Conservation (phyloP, 2,888 invertebrate species). For the Cosmopolites sordidus region DNA sequence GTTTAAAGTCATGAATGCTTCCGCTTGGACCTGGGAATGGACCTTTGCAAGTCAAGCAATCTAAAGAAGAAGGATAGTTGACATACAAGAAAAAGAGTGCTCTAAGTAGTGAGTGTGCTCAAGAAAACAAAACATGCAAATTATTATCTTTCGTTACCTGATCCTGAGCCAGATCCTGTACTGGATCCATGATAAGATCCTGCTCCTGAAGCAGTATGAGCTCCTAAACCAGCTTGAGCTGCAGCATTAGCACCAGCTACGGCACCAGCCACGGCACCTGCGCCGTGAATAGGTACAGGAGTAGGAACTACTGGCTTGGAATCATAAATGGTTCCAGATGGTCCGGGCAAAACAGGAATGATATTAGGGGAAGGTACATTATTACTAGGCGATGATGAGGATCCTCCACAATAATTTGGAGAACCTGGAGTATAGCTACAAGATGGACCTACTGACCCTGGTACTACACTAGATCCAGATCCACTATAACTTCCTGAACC, state of each 20-base stretch:
- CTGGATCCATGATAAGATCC: background rate
- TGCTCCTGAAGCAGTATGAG: background rate
- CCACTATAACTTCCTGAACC: background rate
- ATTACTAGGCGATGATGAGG: background rate
- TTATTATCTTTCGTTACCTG: no score
- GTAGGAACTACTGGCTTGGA: slow-evolving; percentile 25
- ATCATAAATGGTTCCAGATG: slow-evolving; percentile 29
- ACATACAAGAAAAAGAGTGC: no score
- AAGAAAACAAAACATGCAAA: no score
- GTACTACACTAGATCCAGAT: background rate
- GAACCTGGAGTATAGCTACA: slow-evolving; percentile 16
- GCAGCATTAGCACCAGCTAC: slow-evolving; percentile 1
- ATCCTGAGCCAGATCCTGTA: background rate
- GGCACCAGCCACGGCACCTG: slow-evolving; percentile 2
- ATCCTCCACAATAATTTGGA: background rate
- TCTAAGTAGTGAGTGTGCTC: no score
- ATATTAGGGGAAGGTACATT: background rate
- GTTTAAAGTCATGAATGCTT: slow-evolving; percentile 30
- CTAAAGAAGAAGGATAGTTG: background rate
- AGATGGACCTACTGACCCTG: slow-evolving; percentile 8
- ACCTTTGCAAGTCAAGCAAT: slow-evolving; percentile 9
- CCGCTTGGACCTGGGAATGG: slow-evolving; percentile 30
- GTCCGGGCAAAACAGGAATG: slow-evolving; percentile 27
- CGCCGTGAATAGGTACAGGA: background rate
- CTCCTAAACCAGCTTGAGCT: background rate